Conservation (phyloP, 37 sponge, comb jelly and placozoan genomes). For the Cladorhizidae sp. region DNA sequence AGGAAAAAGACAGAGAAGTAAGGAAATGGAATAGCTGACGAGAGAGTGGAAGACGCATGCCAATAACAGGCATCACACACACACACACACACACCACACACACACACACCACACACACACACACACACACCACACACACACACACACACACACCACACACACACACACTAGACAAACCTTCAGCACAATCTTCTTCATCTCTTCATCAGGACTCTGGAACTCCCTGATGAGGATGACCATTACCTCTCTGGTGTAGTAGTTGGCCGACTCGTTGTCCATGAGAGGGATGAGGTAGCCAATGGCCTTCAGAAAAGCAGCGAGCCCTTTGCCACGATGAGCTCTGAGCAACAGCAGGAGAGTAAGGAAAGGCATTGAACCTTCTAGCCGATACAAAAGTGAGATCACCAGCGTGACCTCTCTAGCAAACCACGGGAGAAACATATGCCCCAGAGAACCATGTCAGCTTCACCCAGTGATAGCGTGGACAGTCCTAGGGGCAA, state of each 20-base stretch:
- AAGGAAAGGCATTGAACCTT: not conserved
- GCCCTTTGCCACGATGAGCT: conserved; percentile 76
- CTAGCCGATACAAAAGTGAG: not conserved
- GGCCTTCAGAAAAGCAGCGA: conserved; percentile 99
- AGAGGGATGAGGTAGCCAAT: conserved; percentile 99
- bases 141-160: no score
- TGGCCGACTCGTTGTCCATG: conserved; percentile 97
- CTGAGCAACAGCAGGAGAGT: not conserved
- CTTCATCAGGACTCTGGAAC: conserved; percentile 98
- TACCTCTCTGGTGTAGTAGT: conserved; percentile 96
- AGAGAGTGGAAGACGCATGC: no score
- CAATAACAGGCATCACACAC: no score
- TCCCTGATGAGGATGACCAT: conserved; percentile 97
- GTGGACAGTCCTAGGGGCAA: no score
- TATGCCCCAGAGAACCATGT: no score
- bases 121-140: no score
- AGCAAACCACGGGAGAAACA: no score
- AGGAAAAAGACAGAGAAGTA: no score
- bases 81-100: no score
- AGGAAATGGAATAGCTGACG: no score
- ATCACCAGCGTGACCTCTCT: not conserved
- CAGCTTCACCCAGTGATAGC: no score
- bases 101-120: no score
- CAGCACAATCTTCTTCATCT: conserved; percentile 99
- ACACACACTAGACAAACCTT: conserved; percentile 60